phyloP scores from a whole-genome alignment of 1,140 invertebrate genomes.

The Samia ricini region DNA sequence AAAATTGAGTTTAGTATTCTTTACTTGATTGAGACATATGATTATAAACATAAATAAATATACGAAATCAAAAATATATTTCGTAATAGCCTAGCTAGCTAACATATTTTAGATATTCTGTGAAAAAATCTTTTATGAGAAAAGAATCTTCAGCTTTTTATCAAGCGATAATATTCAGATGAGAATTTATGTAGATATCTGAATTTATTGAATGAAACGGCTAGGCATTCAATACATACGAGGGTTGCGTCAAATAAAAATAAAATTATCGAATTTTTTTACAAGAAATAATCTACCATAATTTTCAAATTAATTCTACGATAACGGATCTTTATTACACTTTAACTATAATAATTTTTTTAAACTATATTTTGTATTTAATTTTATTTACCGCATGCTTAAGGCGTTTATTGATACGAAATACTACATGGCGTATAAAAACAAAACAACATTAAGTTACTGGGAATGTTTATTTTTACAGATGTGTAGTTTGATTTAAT shows the following conservation, averaged over 20 bases:
- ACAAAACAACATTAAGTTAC: no score
- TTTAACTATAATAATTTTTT: no score
- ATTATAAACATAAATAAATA: not conserved
- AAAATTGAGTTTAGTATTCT: not conserved
- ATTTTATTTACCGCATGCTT: no score
- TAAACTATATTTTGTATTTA: no score
- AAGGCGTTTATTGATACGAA: no score
- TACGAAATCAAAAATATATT: not conserved
- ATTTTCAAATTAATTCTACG: no score
- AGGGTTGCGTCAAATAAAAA: not conserved
- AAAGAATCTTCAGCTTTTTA: not conserved
- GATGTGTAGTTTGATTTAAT: no score
- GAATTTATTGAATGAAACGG: constrained; percentile 13
- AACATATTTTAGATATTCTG: constrained; percentile 5
- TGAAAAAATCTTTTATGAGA: constrained; percentile 3
- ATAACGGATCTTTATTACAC: no score
- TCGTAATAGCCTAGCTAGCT: not conserved
- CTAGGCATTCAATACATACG: constrained; percentile 1
- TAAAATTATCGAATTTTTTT: not conserved
- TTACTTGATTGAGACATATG: not conserved
- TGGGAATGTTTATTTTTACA: no score
- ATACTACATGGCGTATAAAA: no score
- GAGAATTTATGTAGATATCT: constrained; percentile 12
- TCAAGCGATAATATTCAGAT: constrained; percentile 9
- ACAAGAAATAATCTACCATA: not conserved